phyloP scores from a whole-genome alignment of 2,888 invertebrate genomes.

The Luperina testacea region DNA sequence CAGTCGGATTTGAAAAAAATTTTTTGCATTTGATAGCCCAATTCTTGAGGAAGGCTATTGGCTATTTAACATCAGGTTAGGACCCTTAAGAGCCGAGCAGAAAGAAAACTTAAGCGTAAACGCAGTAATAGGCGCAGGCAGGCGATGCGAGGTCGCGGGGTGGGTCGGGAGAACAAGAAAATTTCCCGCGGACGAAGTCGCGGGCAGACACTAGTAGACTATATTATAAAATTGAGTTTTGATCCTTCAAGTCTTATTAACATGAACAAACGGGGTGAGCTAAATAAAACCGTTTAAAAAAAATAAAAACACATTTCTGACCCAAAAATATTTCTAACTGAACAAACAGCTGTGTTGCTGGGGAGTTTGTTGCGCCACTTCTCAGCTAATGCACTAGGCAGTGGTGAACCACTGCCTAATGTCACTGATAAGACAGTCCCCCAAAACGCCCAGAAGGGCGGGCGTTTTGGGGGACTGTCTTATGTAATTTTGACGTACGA shows the following conservation, averaged over 20 bases:
- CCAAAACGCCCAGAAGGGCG: background rate
- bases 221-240: background rate
- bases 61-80: too few species aligned
- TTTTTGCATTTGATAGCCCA: too few species aligned
- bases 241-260: background rate
- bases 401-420: background rate
- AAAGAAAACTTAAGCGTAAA: background rate
- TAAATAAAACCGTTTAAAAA: too few species aligned
- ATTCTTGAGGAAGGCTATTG: too few species aligned
- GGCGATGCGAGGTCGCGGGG: background rate
- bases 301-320: background rate
- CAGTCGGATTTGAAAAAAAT: too few species aligned
- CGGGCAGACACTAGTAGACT: background rate
- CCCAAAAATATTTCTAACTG: background rate
- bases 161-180: background rate
- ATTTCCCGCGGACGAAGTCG: too few species aligned
- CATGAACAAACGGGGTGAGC: too few species aligned
- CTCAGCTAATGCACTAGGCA: background rate
- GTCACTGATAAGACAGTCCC: too few species aligned
- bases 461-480: background rate
- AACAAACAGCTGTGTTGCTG: background rate
- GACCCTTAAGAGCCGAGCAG: background rate
- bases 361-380: background rate
- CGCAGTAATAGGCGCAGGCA: background rate
- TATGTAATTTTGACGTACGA: background rate